These are phyloP conservation scores for Euthynnus affinis DNA, from an alignment of 2,797 vertebrate species.

Conservation along the genomic window DNA sequence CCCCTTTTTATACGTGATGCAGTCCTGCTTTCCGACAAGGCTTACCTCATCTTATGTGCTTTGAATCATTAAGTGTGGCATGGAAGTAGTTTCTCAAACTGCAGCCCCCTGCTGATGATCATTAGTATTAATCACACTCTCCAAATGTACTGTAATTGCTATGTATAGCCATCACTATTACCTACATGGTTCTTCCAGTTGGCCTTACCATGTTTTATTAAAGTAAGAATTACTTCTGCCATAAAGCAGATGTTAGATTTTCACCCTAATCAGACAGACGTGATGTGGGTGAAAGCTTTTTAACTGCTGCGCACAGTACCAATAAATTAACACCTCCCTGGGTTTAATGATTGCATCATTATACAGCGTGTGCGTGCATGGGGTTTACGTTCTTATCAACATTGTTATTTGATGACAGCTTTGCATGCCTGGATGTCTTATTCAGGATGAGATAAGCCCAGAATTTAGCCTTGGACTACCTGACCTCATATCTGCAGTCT, in stretches of 20 bases:
- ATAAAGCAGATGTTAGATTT: constrained; percentile 47
- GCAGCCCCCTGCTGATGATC: constrained; percentile 32
- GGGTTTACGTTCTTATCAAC: neutral
- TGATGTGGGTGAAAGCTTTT: constrained; percentile 53
- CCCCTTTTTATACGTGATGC: constrained; percentile 40
- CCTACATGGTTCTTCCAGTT: neutral
- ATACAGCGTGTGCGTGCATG: constrained; percentile 4
- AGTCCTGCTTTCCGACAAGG: constrained; percentile 32
- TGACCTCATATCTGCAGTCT: constrained; percentile 23
- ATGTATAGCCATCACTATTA: constrained; percentile 9
- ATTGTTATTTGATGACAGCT: constrained; percentile 38
- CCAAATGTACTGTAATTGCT: constrained; percentile 21
- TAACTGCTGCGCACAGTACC: constrained; percentile 42
- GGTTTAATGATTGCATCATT: constrained; percentile 42
- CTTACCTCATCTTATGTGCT: constrained; percentile 74
- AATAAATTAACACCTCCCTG: constrained; percentile 51
- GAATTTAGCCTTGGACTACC: constrained; percentile 9
- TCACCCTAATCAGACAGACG: constrained; percentile 42
- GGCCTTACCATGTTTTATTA: constrained; percentile 40
- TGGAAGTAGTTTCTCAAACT: constrained; percentile 8
- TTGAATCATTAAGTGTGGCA: constrained; percentile 55
- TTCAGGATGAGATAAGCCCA: constrained; percentile 17
- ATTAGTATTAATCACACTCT: constrained; percentile 30
- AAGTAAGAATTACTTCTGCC: constrained; percentile 21
- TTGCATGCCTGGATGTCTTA: neutral